phyloP scores from a whole-genome alignment of 2,888 invertebrate genomes.

The Apamea sordens region DNA sequence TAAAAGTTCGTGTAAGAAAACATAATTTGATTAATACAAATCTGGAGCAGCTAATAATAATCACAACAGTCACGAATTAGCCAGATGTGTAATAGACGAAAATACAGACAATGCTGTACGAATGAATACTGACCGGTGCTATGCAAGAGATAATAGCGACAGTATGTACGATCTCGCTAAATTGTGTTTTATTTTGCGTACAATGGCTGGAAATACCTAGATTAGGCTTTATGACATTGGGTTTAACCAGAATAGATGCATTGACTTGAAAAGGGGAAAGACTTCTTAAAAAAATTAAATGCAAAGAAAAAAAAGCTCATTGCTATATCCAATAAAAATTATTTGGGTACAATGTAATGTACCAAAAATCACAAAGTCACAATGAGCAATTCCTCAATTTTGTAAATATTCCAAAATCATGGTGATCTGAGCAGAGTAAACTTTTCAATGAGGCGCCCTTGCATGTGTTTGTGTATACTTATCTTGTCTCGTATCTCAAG shows the following conservation, averaged over 20 bases:
- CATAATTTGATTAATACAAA: slow-evolving; percentile 47
- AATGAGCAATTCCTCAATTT: background rate
- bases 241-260: background rate
- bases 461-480: slow-evolving; percentile 35
- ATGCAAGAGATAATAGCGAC: slow-evolving; percentile 29
- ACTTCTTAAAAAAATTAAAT: background rate
- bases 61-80: slow-evolving; percentile 50
- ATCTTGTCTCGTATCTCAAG: slow-evolving; percentile 39
- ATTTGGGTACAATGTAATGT: background rate
- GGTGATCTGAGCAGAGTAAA: background rate
- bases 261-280: background rate
- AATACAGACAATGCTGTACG: slow-evolving; percentile 46
- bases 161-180: slow-evolving; percentile 2
- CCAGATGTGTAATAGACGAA: slow-evolving; percentile 51
- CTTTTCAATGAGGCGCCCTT: slow-evolving; percentile 25
- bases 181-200: background rate
- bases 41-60: slow-evolving; percentile 50
- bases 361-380: background rate
- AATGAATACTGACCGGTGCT: slow-evolving; percentile 21
- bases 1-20: slow-evolving; percentile 35
- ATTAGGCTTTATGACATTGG: background rate
- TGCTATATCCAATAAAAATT: background rate
- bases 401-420: background rate
- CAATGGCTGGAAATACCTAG: background rate
- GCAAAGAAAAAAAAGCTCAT: background rate